A percentile compares a stretch with the other conserved stretches of the same genome.
Conservation (phyloP, 2,888 invertebrate species). For the Lypha dubia region DNA sequence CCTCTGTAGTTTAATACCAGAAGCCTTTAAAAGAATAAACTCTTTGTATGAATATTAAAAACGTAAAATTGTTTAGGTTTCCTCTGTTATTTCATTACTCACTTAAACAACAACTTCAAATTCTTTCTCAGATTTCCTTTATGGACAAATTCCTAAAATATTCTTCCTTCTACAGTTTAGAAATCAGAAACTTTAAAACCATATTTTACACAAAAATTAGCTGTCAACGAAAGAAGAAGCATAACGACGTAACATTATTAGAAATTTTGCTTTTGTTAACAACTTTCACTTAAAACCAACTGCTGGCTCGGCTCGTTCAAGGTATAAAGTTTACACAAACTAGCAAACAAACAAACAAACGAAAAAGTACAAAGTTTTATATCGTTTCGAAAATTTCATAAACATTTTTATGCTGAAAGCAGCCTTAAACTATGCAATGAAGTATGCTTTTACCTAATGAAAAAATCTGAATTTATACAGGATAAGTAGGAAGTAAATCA, state of each 20-base stretch:
- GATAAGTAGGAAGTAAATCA: conserved; percentile 58
- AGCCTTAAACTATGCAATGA: conserved; percentile 52
- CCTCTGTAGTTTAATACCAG: too few species aligned
- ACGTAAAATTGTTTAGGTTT: too few species aligned
- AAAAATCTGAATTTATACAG: conserved; percentile 57
- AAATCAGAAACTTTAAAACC: not conserved
- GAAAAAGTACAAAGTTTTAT: not conserved
- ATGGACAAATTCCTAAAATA: not conserved
- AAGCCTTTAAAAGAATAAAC: too few species aligned
- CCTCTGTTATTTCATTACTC: conserved; percentile 1
- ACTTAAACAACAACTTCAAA: not conserved
- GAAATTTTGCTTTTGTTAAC: not conserved
- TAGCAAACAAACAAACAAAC: too few species aligned
- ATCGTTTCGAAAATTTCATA: not conserved
- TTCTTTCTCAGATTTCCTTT: not conserved
- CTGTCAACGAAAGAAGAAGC: not conserved
- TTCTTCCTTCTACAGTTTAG: not conserved
- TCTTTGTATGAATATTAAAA: too few species aligned
- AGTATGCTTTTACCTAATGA: conserved; percentile 62
- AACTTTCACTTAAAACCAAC: conserved; percentile 11
- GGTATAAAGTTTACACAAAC: too few species aligned
- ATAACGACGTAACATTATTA: conserved; percentile 11
- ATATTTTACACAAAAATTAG: conserved; percentile 12
- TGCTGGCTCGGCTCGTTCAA: conserved; percentile 7
- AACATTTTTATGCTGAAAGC: conserved; percentile 22